phyloP scores from a whole-genome alignment of 2,113 vertebrate species.

The Gambusia affinis region DNA sequence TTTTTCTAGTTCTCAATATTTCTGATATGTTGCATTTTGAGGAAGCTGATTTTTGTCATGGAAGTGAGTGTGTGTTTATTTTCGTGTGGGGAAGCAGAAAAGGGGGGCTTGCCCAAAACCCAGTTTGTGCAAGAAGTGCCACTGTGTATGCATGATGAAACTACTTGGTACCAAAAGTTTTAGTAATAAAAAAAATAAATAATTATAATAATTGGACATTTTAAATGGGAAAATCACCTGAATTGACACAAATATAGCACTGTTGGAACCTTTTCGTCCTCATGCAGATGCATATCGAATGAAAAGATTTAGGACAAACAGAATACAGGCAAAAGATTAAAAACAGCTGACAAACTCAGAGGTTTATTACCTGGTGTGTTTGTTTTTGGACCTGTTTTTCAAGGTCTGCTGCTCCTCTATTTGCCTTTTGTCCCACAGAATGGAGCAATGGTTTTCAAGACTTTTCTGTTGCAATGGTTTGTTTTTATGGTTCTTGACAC shows the following conservation, averaged over 20 bases:
- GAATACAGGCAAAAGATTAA: constrained; percentile 5
- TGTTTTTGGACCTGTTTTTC: constrained; percentile 62
- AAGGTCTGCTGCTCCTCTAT: constrained; percentile 36
- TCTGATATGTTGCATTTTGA: neutral
- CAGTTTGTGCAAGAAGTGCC: too few species aligned
- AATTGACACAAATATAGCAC: neutral
- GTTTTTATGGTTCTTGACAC: constrained; percentile 31
- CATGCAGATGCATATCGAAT: neutral
- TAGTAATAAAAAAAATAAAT: neutral
- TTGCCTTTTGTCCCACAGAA: constrained; percentile 32
- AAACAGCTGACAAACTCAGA: constrained; percentile 19
- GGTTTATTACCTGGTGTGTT: constrained; percentile 44
- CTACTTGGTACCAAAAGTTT: neutral
- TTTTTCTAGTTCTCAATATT: neutral
- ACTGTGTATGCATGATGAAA: neutral
- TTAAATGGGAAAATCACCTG: neutral
- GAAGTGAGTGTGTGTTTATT: neutral
- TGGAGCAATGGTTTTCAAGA: constrained; percentile 38
- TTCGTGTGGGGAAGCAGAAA: neutral
- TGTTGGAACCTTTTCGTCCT: neutral
- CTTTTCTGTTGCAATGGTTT: constrained; percentile 30
- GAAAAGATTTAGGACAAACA: neutral
- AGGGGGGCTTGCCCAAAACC: too few species aligned
- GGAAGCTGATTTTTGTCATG: neutral
- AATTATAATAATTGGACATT: neutral